These are phyloP conservation scores for Rostratula benghalensis DNA, from an alignment of 2,113 vertebrate species.

Conservation along the genomic window DNA sequence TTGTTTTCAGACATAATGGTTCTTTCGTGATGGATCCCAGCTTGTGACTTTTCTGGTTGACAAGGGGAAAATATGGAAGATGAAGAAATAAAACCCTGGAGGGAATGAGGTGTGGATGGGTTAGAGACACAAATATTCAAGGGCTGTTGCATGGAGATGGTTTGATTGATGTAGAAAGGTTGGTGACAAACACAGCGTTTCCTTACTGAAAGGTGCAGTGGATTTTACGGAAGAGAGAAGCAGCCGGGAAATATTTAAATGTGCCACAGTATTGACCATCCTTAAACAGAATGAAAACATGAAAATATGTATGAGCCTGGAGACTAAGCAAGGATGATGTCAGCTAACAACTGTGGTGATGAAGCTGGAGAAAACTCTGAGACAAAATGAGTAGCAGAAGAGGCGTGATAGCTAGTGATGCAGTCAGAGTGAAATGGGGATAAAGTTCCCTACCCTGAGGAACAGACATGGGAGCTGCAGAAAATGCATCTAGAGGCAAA, in stretches of 20 bases:
- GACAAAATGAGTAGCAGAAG: not conserved
- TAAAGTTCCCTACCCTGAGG: not conserved
- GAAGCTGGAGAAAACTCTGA: not conserved
- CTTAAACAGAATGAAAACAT: not conserved
- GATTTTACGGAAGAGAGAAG: not conserved
- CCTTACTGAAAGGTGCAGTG: not conserved
- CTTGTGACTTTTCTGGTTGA: not conserved
- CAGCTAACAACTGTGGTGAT: not conserved
- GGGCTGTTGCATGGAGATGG: not conserved
- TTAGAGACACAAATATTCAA: not conserved
- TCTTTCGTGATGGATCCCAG: not conserved
- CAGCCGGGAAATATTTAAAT: not conserved
- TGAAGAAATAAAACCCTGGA: not conserved
- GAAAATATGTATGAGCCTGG: not conserved
- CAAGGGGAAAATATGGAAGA: not conserved
- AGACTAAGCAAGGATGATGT: not conserved
- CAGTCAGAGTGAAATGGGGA: not conserved
- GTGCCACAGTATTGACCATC: not conserved
- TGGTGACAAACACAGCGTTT: not conserved
- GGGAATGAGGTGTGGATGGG: not conserved
- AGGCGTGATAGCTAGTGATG: not conserved
- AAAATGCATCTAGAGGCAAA: not conserved
- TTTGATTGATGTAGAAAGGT: not conserved
- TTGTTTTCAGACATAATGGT: not conserved
- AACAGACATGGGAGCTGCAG: not conserved